phyloP scores from a whole-genome alignment of 2,113 vertebrate genomes.

The Typhlomys cinereus region DNA sequence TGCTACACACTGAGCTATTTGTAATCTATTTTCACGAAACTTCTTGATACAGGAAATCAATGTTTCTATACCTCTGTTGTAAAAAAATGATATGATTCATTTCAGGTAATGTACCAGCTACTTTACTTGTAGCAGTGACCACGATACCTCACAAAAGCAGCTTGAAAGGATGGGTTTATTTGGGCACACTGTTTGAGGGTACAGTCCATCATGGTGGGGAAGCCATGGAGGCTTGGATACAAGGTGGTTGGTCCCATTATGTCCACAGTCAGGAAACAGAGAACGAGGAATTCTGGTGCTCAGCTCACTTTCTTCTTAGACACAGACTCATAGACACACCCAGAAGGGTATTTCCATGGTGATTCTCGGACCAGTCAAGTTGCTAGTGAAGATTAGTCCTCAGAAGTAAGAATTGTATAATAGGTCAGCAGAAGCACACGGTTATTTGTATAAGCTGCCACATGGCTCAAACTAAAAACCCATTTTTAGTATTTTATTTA shows the following conservation, averaged over 20 bases:
- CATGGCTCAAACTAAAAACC: slow-evolving; percentile 73
- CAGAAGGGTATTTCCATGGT: not conserved
- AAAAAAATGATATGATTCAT: slow-evolving; percentile 68
- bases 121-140: not conserved
- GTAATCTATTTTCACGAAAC: slow-evolving; percentile 1
- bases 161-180: not conserved
- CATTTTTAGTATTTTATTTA: no score
- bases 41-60: not conserved
- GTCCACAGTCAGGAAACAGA: not conserved
- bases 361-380: not conserved
- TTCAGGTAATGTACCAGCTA: slow-evolving; percentile 55
- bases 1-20: not conserved
- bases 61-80: not conserved
- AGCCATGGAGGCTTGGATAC: no score
- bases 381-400: not conserved
- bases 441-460: slow-evolving; percentile 74
- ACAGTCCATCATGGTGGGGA: not conserved
- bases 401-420: not conserved
- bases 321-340: not conserved
- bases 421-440: not conserved
- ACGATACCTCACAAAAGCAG: not conserved
- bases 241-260: not conserved
- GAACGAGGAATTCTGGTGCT: no score
- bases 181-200: not conserved
- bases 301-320: not conserved